Evolutionary conservation across 2,797 vertebrate genomes (phyloP).

Genomic region (Peromyscus aztecus): DNA sequence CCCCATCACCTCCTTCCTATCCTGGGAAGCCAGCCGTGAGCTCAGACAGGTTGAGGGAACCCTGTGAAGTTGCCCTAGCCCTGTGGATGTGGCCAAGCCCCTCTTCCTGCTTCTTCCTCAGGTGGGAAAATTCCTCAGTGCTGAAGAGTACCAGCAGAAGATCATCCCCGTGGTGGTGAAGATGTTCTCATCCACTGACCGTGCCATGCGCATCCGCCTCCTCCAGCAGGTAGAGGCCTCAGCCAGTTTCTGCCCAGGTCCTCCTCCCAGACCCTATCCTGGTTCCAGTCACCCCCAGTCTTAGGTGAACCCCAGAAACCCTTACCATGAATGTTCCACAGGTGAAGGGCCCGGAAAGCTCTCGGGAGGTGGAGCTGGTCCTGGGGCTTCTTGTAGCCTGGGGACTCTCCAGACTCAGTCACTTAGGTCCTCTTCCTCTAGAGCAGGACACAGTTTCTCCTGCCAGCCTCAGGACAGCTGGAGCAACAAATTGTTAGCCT

Average conservation of each 20-base stretch:
- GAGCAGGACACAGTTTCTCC: not conserved
- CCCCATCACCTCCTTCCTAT: not conserved
- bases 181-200: constrained; percentile 97
- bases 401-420: not conserved
- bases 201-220: constrained; percentile 96
- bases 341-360: not conserved
- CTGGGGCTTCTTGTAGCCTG: not conserved
- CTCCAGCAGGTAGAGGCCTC: constrained; percentile 90
- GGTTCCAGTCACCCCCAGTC: not conserved
- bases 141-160: constrained; percentile 96
- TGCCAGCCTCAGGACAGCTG: not conserved
- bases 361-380: not conserved
- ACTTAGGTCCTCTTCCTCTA: not conserved
- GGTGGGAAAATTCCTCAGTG: constrained; percentile 94
- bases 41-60: not conserved
- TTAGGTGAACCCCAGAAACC: not conserved
- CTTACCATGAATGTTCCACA: not conserved
- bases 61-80: not conserved
- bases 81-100: not conserved
- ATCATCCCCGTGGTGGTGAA: constrained; percentile 96
- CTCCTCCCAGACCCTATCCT: not conserved
- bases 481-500: not conserved
- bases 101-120: constrained; percentile 72
- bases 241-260: not conserved
- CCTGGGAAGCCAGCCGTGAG: not conserved